phyloP scores from a whole-genome alignment of 2,888 invertebrate genomes.

The Mamestra brassicae region DNA sequence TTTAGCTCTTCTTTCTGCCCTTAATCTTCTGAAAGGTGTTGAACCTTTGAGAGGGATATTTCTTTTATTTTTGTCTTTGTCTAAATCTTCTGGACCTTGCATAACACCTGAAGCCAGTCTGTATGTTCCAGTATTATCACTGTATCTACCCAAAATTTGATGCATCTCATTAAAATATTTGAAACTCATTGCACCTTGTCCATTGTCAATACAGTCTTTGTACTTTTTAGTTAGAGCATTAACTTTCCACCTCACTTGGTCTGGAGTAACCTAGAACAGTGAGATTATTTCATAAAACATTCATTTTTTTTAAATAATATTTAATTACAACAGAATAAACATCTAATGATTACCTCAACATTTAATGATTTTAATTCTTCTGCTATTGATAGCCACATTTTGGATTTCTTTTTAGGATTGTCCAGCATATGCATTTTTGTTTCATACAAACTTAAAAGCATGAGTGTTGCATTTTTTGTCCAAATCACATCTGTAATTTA shows the following conservation, averaged over 20 bases:
- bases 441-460: slow-evolving; percentile 81
- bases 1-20: slow-evolving; percentile 80
- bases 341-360: slow-evolving; percentile 67
- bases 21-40: slow-evolving; percentile 78
- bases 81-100: slow-evolving; percentile 69
- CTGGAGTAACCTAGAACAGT: slow-evolving; percentile 77
- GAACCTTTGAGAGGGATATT: slow-evolving; percentile 70
- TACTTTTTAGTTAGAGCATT: slow-evolving; percentile 84
- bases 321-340: background rate
- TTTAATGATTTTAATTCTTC: slow-evolving; percentile 80
- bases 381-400: slow-evolving; percentile 83
- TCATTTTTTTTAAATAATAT: background rate
- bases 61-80: slow-evolving; percentile 73
- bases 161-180: slow-evolving; percentile 86
- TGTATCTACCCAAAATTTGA: slow-evolving; percentile 79
- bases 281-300: background rate
- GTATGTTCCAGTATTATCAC: slow-evolving; percentile 75
- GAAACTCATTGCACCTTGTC: slow-evolving; percentile 75
- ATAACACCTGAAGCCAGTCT: slow-evolving; percentile 79
- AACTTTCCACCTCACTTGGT: slow-evolving; percentile 84
- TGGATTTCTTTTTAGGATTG: slow-evolving; percentile 84
- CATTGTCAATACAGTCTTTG: slow-evolving; percentile 81
- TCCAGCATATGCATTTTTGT: slow-evolving; percentile 82
- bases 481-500: slow-evolving; percentile 77
- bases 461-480: slow-evolving; percentile 81